Evolutionary conservation across 2,888 invertebrate genomes (phyloP).

Genomic region (Encarsia formosa): DNA sequence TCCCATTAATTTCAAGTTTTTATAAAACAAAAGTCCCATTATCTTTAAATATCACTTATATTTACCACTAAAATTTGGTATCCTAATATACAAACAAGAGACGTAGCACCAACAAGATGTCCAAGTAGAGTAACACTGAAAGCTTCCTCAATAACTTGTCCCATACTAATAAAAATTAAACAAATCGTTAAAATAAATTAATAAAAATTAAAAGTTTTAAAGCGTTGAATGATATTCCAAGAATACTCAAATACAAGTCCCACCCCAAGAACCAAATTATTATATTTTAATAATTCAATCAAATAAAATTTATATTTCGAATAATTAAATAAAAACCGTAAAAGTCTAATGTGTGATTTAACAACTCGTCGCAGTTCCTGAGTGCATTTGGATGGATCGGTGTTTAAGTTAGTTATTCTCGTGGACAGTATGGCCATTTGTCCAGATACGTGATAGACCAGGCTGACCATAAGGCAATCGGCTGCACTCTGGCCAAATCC

Average conservation of each 20-base stretch:
- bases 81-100: slow-evolving; percentile 35
- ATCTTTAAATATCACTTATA: background rate
- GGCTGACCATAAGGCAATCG: slow-evolving; percentile 39
- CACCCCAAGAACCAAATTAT: too few relatives aligned
- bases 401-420: slow-evolving; percentile 32
- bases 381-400: slow-evolving; percentile 23
- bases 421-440: slow-evolving; percentile 37
- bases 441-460: slow-evolving; percentile 40
- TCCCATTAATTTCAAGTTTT: too few relatives aligned
- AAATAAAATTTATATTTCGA: background rate
- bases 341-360: slow-evolving; percentile 32
- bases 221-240: too few relatives aligned
- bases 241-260: too few relatives aligned
- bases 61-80: slow-evolving; percentile 36
- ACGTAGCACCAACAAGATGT: slow-evolving; percentile 33
- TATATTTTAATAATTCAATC: slow-evolving; percentile 5
- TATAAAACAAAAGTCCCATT: too few relatives aligned
- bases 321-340: slow-evolving; percentile 30
- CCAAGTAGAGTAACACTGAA: slow-evolving; percentile 32
- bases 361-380: slow-evolving; percentile 31
- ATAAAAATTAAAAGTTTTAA: too few relatives aligned
- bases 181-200: too few relatives aligned
- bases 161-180: too few relatives aligned
- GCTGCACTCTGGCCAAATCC: slow-evolving; percentile 38
- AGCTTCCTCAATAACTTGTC: slow-evolving; percentile 29